phyloP scores from a whole-genome alignment of 2,113 vertebrate genomes.

The Struthio camelus region DNA sequence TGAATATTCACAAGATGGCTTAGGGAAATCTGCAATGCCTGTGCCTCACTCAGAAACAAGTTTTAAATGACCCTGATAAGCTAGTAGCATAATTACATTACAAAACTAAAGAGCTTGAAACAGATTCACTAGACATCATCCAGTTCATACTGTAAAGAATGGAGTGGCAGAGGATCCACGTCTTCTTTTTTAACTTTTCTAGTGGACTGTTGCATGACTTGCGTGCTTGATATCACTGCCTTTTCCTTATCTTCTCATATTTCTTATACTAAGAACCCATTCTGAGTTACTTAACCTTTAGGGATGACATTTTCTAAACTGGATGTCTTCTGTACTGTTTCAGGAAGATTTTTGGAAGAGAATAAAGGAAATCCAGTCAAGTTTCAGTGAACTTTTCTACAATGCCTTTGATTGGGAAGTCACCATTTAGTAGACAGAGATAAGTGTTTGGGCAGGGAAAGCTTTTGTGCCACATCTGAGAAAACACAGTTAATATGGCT shows the following conservation, averaged over 20 bases:
- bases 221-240: not conserved
- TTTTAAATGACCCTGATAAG: not conserved
- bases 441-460: not conserved
- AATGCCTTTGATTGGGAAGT: not conserved
- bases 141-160: not conserved
- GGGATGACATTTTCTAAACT: not conserved
- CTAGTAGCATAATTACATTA: not conserved
- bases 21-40: not conserved
- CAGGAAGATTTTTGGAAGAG: not conserved
- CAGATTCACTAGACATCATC: not conserved
- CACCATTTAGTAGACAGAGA: not conserved
- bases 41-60: not conserved
- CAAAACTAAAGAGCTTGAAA: not conserved
- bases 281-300: not conserved
- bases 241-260: not conserved
- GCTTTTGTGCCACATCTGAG: fast-evolving
- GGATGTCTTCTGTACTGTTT: not conserved
- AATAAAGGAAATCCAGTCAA: not conserved
- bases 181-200: not conserved
- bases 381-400: not conserved
- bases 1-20: not conserved
- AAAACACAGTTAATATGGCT: not conserved
- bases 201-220: not conserved
- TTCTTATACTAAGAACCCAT: not conserved
- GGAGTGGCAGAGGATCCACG: not conserved